Base-by-base conservation (phyloP, 35 echinoderm and acorn worm genomes). In the Diadema setosum region DNA sequence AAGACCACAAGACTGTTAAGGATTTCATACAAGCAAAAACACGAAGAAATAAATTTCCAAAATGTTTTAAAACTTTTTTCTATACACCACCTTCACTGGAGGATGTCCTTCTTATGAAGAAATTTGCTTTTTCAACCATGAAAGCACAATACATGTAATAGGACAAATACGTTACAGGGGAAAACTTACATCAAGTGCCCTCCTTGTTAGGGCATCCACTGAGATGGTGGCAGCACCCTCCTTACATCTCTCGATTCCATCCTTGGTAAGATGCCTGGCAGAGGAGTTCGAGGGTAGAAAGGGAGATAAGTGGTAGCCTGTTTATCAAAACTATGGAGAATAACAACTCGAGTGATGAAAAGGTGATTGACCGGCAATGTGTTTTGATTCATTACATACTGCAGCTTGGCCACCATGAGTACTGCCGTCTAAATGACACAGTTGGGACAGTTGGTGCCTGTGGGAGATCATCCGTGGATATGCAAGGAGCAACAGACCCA, bases 231-330 rank as follows among this genome's bases (percentile, higher is more conserved):
- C 39, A 4, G 74, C 57, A 27, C 88, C 93, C 78, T 95, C 86
- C 78, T 87, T 95, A 60, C 93, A 95, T 29, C 50, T 37, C 24
- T 95, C 93, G 25, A 91, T 55, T 29, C 93, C 93, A 45, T 95
- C 88, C 46, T 91, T 91, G 17, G 93, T 86, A 6, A 95, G 88
- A 43, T 74, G 88, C 93, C 93, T 95, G 42, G 32, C 21, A 80
- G 82, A 6, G 67, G 23, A 34, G 30, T 15, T 12, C 5, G 4
- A 65, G 9, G 5, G 0, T 32, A 67, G 37, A 67, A 1, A 67
- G 63, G 2, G 17, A 31, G 63, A 67, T 67, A 33, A 33, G 6
- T 27, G 11, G 35, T 65, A 65, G 29, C 24, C 36, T 25, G 61
- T 0, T 14, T 12, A 1, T 0, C 7, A 11, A 2, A 65, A 18